phyloP scores from a whole-genome alignment of 2,888 invertebrate genomes.

The Parthenolecanium corni region DNA sequence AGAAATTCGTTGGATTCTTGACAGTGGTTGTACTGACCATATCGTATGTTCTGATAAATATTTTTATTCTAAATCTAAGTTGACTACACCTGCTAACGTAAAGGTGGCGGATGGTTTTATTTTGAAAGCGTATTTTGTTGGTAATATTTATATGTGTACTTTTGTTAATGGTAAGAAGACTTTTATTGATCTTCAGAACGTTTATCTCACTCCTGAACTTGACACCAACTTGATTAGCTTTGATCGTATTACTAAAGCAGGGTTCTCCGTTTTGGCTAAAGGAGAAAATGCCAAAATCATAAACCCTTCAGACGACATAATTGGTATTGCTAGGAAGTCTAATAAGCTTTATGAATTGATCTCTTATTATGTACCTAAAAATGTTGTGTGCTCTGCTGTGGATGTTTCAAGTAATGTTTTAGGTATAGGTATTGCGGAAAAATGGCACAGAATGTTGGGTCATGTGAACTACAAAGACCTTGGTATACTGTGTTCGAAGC shows the following conservation, averaged over 20 bases:
- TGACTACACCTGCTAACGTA: constrained; percentile 31
- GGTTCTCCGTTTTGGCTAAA: constrained; percentile 1
- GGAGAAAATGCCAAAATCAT: constrained; percentile 2
- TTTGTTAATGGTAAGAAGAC: not conserved
- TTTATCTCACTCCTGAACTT: constrained; percentile 13
- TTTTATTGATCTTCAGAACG: constrained; percentile 6
- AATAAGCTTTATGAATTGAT: not conserved
- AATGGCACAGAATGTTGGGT: constrained; percentile 6
- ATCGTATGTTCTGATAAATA: constrained; percentile 29
- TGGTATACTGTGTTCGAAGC: not conserved
- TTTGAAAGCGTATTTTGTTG: constrained; percentile 29
- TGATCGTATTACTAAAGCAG: constrained; percentile 3
- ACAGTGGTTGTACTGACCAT: constrained; percentile 32
- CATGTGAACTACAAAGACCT: constrained; percentile 20
- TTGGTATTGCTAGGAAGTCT: constrained; percentile 5
- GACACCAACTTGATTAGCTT: constrained; percentile 13
- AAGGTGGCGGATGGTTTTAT: constrained; percentile 29
- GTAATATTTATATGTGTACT: not conserved
- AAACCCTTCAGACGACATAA: constrained; percentile 10
- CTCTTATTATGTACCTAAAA: not conserved
- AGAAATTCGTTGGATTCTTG: constrained; percentile 37
- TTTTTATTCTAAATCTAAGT: constrained; percentile 25
- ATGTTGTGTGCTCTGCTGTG: not conserved
- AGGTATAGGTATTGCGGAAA: not conserved
- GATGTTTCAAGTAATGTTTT: not conserved